Evolutionary conservation across 2,113 vertebrate species (phyloP).

Genomic region (Spermophilus dauricus): DNA sequence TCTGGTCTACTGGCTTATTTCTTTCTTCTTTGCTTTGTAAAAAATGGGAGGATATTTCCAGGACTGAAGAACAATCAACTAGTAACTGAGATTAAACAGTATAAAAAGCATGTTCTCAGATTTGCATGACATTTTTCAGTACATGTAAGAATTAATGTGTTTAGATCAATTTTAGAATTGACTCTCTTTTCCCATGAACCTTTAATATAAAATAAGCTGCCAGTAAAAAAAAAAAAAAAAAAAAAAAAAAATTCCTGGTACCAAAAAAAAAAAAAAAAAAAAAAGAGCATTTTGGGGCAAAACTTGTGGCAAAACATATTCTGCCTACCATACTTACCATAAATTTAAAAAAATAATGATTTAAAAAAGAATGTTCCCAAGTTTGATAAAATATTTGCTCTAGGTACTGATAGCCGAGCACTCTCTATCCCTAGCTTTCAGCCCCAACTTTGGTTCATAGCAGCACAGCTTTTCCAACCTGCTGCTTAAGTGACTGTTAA

Average conservation of each 20-base stretch:
- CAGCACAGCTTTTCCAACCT: neutral
- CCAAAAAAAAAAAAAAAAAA: neutral
- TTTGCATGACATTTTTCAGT: neutral
- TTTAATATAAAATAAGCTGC: neutral
- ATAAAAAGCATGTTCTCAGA: neutral
- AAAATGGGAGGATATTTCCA: constrained; percentile 48
- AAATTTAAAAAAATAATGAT: neutral
- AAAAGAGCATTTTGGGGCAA: neutral
- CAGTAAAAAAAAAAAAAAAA: neutral
- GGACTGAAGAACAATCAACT: neutral
- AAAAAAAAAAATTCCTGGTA: neutral
- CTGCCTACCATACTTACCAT: neutral
- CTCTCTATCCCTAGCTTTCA: neutral
- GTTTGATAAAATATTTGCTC: neutral
- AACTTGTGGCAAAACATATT: neutral
- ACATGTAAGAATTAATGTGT: neutral
- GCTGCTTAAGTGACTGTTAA: constrained; percentile 69
- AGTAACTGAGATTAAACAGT: neutral
- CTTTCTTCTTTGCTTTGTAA: constrained; percentile 53
- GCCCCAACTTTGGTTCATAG: neutral
- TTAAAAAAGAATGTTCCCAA: neutral
- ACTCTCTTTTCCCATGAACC: neutral
- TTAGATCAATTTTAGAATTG: neutral
- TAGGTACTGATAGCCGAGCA: neutral
- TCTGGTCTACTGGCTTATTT: constrained; percentile 68